Percentiles rank a stretch among this genome's conserved stretches.
Evolutionary conservation across 2,113 vertebrate species (phyloP).

Genomic region (Nanorana parkeri): DNA sequence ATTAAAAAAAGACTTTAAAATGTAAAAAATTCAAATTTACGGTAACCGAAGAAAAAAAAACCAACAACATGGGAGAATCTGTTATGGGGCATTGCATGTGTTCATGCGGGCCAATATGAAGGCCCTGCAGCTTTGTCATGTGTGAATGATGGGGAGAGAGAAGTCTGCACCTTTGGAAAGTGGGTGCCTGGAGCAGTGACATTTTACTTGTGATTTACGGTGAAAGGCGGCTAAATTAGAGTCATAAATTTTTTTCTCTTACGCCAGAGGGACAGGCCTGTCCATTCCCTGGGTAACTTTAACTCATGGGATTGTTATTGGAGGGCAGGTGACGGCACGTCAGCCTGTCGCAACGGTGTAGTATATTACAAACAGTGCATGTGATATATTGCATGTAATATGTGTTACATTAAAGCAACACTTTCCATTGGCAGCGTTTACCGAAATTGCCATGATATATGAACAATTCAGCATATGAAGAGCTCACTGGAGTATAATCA

Average conservation of each 20-base stretch:
- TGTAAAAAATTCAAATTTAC: neutral
- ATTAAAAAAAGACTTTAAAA: neutral
- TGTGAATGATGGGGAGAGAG: neutral
- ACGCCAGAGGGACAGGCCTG: conserved; percentile 11
- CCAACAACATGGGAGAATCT: too few relatives aligned
- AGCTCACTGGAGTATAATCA: too few relatives aligned
- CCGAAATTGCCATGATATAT: too few relatives aligned
- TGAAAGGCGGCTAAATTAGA: conserved; percentile 7
- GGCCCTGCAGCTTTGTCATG: conserved; percentile 11
- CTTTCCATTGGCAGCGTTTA: too few relatives aligned
- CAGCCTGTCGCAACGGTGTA: too few relatives aligned
- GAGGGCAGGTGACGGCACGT: conserved; percentile 27
- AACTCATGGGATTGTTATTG: neutral
- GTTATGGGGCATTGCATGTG: neutral
- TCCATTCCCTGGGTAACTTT: conserved; percentile 5
- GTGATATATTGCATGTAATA: too few relatives aligned
- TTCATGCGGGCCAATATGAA: neutral
- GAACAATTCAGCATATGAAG: too few relatives aligned
- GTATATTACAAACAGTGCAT: too few relatives aligned
- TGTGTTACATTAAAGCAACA: too few relatives aligned
- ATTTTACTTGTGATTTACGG: conserved; percentile 29
- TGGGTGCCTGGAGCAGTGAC: neutral
- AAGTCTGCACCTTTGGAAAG: conserved; percentile 1
- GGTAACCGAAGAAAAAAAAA: neutral
- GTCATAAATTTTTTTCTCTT: conserved; percentile 29